Evolutionary conservation across 2,113 vertebrate species (phyloP).

Genomic region (Saimiri boliviensis): DNA sequence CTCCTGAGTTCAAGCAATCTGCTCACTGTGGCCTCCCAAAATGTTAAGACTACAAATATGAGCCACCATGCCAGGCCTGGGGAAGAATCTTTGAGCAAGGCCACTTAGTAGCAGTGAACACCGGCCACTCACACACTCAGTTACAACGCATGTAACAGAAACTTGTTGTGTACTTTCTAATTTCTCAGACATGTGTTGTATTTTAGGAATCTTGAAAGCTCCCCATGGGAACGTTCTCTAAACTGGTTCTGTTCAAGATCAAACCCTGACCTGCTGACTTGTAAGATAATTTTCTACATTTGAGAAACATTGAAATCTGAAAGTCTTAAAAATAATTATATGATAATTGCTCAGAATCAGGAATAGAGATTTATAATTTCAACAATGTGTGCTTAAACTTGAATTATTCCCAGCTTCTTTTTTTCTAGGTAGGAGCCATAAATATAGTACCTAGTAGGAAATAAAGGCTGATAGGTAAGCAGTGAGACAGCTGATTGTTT

Average conservation of each 20-base stretch:
- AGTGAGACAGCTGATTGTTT: conserved; percentile 69
- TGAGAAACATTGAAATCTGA: conserved; percentile 72
- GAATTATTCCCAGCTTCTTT: conserved; percentile 36
- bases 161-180: not conserved
- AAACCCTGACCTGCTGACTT: conserved; percentile 64
- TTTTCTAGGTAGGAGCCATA: conserved; percentile 61
- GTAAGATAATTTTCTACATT: conserved; percentile 48
- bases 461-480: conserved; percentile 51
- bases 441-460: conserved; percentile 55
- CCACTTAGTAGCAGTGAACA: not conserved
- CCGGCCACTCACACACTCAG: not conserved
- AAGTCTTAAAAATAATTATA: conserved; percentile 79
- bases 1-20: too few relatives aligned
- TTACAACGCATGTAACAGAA: not conserved
- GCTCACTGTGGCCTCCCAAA: too few relatives aligned
- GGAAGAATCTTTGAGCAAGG: not conserved
- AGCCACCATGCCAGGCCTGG: too few relatives aligned
- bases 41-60: too few relatives aligned
- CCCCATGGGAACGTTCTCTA: not conserved
- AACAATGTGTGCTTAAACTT: conserved; percentile 63
- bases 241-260: conserved; percentile 28
- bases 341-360: conserved; percentile 55
- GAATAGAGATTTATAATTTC: conserved; percentile 66
- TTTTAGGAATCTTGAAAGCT: conserved; percentile 14
- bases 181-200: not conserved